These are phyloP conservation scores for Pentalonia nigronervosa DNA, from an alignment of 1,140 invertebrate genomes.

Conservation along the genomic window DNA sequence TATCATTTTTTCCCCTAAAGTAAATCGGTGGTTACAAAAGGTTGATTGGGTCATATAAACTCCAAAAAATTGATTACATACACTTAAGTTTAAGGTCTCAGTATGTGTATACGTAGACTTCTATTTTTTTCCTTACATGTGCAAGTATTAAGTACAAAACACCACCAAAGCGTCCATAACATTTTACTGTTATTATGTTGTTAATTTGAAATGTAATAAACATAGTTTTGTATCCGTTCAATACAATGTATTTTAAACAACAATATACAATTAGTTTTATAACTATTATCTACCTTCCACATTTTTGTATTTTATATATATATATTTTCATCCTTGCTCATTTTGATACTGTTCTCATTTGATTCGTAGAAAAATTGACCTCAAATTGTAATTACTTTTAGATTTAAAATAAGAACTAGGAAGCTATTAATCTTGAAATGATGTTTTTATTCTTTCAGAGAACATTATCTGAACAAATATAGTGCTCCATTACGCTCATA, in stretches of 20 bases:
- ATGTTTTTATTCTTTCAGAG: neutral
- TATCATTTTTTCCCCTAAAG: neutral
- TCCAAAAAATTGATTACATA: slow-evolving; percentile 16
- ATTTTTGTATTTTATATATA: neutral
- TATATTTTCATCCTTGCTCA: neutral
- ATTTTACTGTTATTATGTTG: neutral
- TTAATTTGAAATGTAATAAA: slow-evolving; percentile 17
- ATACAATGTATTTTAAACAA: neutral
- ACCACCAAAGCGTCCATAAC: neutral
- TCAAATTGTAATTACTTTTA: neutral
- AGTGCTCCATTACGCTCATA: neutral
- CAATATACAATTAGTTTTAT: neutral
- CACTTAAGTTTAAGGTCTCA: neutral
- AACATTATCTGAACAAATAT: neutral
- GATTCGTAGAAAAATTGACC: neutral
- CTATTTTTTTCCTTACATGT: neutral
- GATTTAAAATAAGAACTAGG: neutral
- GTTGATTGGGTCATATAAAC: neutral
- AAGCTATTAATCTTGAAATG: neutral
- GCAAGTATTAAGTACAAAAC: neutral
- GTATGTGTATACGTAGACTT: neutral
- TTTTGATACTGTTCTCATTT: neutral
- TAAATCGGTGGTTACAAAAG: slow-evolving; percentile 22
- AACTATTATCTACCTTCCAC: neutral
- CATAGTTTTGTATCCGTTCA: neutral